phyloP scores from a whole-genome alignment of 2,113 vertebrate genomes.

The Stegostoma tigrinum region DNA sequence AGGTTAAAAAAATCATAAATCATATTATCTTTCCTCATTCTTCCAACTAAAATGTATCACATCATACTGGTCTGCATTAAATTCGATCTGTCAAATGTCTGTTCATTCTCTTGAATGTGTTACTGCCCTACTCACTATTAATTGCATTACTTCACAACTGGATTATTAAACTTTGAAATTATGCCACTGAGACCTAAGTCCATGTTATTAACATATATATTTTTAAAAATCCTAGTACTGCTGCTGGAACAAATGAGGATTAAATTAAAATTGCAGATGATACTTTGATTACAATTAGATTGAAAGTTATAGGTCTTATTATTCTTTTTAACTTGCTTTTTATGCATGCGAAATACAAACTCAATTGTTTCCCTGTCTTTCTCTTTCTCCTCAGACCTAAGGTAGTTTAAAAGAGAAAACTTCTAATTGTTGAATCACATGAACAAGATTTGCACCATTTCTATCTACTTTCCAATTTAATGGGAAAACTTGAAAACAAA shows the following conservation, averaged over 20 bases:
- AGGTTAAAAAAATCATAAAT: too few relatives aligned
- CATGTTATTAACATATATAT: background rate
- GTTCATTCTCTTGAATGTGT: background rate
- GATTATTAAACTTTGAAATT: background rate
- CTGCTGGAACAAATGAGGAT: background rate
- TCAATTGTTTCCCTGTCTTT: too few relatives aligned
- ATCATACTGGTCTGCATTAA: too few relatives aligned
- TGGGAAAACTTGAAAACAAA: too few relatives aligned
- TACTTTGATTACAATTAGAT: background rate
- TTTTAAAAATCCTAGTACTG: background rate
- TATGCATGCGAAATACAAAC: too few relatives aligned
- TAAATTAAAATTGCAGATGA: background rate
- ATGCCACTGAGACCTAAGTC: background rate
- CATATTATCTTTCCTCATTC: too few relatives aligned
- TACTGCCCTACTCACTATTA: background rate
- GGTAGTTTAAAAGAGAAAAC: too few relatives aligned
- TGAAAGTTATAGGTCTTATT: background rate
- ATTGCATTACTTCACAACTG: background rate
- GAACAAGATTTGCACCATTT: too few relatives aligned
- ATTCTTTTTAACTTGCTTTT: background rate
- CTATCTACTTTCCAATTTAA: too few relatives aligned
- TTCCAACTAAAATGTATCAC: too few relatives aligned
- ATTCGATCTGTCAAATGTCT: background rate
- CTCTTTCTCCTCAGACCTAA: too few relatives aligned
- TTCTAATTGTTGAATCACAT: too few relatives aligned